Evolutionary conservation across 2,888 invertebrate genomes (phyloP).

Genomic region (Hydropsyche betteni): DNA sequence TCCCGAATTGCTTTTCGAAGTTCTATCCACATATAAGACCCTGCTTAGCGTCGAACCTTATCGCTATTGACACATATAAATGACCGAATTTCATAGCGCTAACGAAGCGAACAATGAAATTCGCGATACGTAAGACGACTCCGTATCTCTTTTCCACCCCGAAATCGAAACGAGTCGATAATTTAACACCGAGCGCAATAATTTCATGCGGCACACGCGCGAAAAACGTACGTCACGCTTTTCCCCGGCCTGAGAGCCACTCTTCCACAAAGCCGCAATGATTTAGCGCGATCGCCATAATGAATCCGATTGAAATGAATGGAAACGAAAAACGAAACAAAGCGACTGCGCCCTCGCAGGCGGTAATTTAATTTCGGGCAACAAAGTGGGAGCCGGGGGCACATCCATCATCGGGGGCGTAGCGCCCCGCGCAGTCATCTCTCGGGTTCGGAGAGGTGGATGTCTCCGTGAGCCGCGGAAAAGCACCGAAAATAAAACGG

Average conservation of each 20-base stretch:
- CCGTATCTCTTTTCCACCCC: neutral
- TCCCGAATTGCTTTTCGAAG: slow-evolving; percentile 4
- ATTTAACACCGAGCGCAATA: neutral
- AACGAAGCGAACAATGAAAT: slow-evolving; percentile 20
- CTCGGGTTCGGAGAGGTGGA: too few relatives aligned
- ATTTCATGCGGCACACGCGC: neutral
- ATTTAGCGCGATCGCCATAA: slow-evolving; percentile 24
- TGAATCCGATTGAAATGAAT: slow-evolving; percentile 33
- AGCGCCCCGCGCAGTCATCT: neutral
- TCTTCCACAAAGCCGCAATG: slow-evolving; percentile 17
- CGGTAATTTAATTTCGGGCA: slow-evolving; percentile 21
- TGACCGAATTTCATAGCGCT: slow-evolving; percentile 20
- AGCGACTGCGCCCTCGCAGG: slow-evolving; percentile 16
- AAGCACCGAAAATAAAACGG: too few relatives aligned
- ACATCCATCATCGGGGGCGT: slow-evolving; percentile 21
- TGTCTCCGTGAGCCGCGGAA: too few relatives aligned
- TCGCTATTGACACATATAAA: slow-evolving; percentile 26
- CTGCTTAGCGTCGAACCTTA: slow-evolving; percentile 26
- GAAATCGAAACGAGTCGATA: too few relatives aligned
- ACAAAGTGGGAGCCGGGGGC: slow-evolving; percentile 12
- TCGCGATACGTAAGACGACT: neutral
- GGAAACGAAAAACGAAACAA: slow-evolving; percentile 30
- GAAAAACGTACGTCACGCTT: neutral
- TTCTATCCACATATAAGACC: slow-evolving; percentile 30
- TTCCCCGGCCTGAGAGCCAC: neutral